Base-by-base conservation (phyloP, 1,140 invertebrate genomes). In the Caenorhabditis remanei region DNA sequence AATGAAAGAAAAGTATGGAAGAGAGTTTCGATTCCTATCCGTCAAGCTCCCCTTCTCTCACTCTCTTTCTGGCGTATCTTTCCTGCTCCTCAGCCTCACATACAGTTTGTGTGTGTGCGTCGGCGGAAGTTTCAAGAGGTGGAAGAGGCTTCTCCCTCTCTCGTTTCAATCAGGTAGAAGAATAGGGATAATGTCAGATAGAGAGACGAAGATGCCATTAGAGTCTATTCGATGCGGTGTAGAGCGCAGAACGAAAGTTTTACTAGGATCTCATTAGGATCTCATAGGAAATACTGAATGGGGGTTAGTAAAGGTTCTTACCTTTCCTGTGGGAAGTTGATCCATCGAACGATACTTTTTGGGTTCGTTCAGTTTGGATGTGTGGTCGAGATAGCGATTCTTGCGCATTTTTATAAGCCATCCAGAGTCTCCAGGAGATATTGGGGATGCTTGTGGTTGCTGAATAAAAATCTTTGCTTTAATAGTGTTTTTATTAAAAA, bases 321-420 rank as follows among this genome's bases (percentile, higher is more conserved):
- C 85, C 65, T 85, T 67, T 43, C 50, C 67, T 2, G 85, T 65
- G 11, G 85, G 85, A 19, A 79, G 50, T 21, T 85, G 63, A 53
- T 55, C 55, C 63, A 85, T 65, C 19, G 67, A 46, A 6, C 67
- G 41, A 6, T 85, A 65, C 19, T 71, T 79, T 32, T 83, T 82
- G 14, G 58, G 43, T 43, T 87, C 55, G n/a, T 58, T 82, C 43
- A 53, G 4, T 14, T 87, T 65, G 14, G 75, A 63, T 5, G 63
- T 53, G 24, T 87, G 75, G 32, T 87, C 86, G 32, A 87, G 41
- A 40, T 86, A 86, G 11, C 82, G 75, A 50, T 83, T 71, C 40
- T 83, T 87, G 0, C 86, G n/a, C 86, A 84, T 84, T 50, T 87
- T 87, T 9, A 87, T 84, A 19, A 87, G 21, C 43, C 61, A 56